These are phyloP conservation scores for Pseudomyrmex flavicornis DNA, from an alignment of 1,140 invertebrate genomes.

Conservation along the genomic window DNA sequence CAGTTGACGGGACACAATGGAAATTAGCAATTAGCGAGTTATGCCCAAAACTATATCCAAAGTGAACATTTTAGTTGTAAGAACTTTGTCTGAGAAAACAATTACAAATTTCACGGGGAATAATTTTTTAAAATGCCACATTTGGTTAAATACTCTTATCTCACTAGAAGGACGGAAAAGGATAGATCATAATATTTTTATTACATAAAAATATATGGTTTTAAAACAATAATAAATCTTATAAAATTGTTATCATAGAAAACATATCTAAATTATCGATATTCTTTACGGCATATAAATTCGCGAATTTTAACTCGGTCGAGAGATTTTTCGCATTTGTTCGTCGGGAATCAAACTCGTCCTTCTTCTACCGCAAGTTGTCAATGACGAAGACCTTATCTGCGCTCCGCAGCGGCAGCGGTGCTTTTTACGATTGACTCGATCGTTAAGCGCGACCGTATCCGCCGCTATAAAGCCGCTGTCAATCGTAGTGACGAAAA, in stretches of 20 bases:
- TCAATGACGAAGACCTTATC: slow-evolving; percentile 68
- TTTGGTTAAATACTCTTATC: background rate
- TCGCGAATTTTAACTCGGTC: background rate
- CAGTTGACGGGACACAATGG: slow-evolving; percentile 11
- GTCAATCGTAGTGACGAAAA: slow-evolving; percentile 65
- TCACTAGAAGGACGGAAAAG: background rate
- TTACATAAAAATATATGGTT: too few relatives aligned
- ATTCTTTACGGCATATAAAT: background rate
- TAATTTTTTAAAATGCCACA: background rate
- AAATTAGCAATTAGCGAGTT: slow-evolving; percentile 50
- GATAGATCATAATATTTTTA: background rate
- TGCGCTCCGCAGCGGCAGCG: slow-evolving; percentile 44
- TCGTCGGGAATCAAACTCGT: slow-evolving; percentile 12
- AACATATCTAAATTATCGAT: background rate
- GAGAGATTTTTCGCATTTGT: slow-evolving; percentile 6
- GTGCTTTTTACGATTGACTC: slow-evolving; percentile 66
- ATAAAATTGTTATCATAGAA: background rate
- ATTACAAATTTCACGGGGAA: background rate
- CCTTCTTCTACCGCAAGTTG: slow-evolving; percentile 9
- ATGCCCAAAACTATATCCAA: background rate
- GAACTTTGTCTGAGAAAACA: background rate
- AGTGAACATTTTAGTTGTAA: background rate
- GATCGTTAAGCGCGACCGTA: slow-evolving; percentile 66
- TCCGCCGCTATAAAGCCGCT: slow-evolving; percentile 51
- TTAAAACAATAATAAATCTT: too few relatives aligned